Base-by-base conservation (phyloP, 2,797 vertebrate species). In the Chromobotia macracanthus region DNA sequence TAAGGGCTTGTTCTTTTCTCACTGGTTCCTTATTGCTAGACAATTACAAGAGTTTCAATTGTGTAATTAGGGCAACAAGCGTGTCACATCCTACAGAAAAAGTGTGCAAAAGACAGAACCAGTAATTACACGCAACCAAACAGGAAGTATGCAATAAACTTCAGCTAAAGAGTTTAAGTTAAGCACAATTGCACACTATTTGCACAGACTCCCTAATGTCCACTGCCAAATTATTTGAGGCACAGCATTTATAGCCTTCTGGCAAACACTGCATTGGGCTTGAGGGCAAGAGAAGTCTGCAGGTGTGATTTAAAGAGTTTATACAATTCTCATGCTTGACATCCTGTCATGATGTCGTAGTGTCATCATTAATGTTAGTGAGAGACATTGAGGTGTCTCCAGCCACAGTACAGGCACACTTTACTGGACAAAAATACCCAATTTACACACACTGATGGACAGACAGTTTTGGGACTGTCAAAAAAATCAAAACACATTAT, bases 341-440 rank as follows among this genome's bases (percentile, higher is more conserved):
- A 65, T 25, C 19, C 48, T 72, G n/a, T 23, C 25, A 50, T 38
- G 67, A 44, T 48, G 51, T 66, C 35, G 71, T 46, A 48, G 21
- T 63, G 74, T 80, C 61, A 82, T 84, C 75, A 61, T 67, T 70
- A 73, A 51, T 80, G 72, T 72, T 15, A 12, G 15, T 23, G 13
- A 66, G 71, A 66, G 8, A 63, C 60, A 15, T 15, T 61, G 56
- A 63, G 50, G 50, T 74, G 74, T 77, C 80, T 63, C 44, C 51
- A 71, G 72, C 66, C 55, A 78, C 56, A 78, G 50, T 48, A 18
- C 48, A 31, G 61, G 35, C 63, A 8, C 67, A 66, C 75, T 69
- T 41, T 51, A 67, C 69, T 46, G 12, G 67, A 66, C 84, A 78
- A 65, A 85, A 86, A 84, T 81, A 84, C 61, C 75, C 25, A 53